Evolutionary conservation across 1,140 invertebrate species (phyloP), one percentile per base, ranked within the genome.

Genomic region (Heliconius congener): DNA sequence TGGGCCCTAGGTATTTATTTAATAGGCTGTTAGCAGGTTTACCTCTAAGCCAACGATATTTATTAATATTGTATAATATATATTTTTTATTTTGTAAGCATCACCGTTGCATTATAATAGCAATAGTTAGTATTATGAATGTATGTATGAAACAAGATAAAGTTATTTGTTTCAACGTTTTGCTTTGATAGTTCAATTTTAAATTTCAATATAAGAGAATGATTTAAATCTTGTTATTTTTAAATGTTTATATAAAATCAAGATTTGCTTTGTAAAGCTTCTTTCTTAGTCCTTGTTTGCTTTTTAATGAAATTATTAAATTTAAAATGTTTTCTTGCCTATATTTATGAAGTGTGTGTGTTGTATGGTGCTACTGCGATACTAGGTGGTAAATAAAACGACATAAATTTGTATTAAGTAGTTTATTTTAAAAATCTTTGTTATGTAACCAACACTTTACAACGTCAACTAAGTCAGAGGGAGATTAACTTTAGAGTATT

Each of bases 371-470:
- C 60, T 66, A 9, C 50, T 52, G 50, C 3, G 27, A 16, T 30
- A n/a, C 60, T 66, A 30, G 60, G 60, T 66, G 60, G 23, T 30
- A 86, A 92, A 92, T 91, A 87, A 91, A 90, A 91, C 83, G 73
- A 83, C 55, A 82, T 79, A 85, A 1, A 80, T 91, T 66, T 94
- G 91, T 93, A 93, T 93, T 93, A 94, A 92, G 93, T 90, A 93
- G 88, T 92, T 94, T 94, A 90, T 90, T 93, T 52, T 90, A 92
- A 93, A 93, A 94, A 93, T 91, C 91, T 94, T 93, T 94, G 93
- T 94, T 93, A 94, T 91, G 91, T 90, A 93, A 93, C 87, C 90
- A 94, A 94, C 93, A 93, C 88, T 91, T 92, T 92, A 91, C 91
- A 93, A 92, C 82, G 87, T 88, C 88, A 90, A 90, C 86, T 90